Conservation (phyloP, 2,113 vertebrate genomes). For the Epinephelus lanceolatus region DNA sequence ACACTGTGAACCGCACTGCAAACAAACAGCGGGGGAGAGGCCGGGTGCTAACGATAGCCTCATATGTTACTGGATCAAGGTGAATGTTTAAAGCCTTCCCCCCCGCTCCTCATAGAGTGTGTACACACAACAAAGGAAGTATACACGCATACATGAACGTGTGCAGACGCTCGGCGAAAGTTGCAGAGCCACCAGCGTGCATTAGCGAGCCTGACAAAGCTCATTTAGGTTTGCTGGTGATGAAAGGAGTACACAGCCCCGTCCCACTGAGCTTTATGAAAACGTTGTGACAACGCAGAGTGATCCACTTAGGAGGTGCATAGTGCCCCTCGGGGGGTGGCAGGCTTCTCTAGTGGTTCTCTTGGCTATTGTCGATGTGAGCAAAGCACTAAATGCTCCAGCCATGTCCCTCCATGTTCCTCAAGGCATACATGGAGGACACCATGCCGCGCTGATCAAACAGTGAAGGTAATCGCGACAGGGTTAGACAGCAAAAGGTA, state of each 20-base stretch:
- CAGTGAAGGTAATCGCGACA: background rate
- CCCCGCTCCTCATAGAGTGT: background rate
- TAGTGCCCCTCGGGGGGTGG: conserved; percentile 67
- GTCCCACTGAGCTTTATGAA: conserved; percentile 68
- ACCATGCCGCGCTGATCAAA: background rate
- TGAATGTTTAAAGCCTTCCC: conserved; percentile 6
- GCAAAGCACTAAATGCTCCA: conserved; percentile 45
- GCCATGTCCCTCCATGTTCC: conserved; percentile 27
- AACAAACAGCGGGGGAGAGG: conserved; percentile 50
- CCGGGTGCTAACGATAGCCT: background rate
- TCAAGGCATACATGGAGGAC: conserved; percentile 13
- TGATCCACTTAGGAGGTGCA: conserved; percentile 79
- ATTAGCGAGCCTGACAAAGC: conserved; percentile 78
- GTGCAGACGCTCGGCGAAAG: conserved; percentile 44
- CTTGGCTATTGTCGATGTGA: conserved; percentile 45
- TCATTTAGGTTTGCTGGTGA: conserved; percentile 71
- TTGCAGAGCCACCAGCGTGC: conserved; percentile 64
- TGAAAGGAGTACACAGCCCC: conserved; percentile 70
- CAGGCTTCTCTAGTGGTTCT: conserved; percentile 56
- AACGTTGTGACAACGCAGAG: conserved; percentile 77
- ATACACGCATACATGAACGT: conserved; percentile 4
- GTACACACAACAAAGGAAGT: background rate
- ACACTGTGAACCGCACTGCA: conserved; percentile 42
- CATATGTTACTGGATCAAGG: conserved; percentile 20
- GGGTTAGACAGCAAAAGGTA: background rate